Percentiles rank a stretch among this genome's conserved stretches.
Conservation (phyloP, 2,888 invertebrate genomes). For the Cantharis nigra region DNA sequence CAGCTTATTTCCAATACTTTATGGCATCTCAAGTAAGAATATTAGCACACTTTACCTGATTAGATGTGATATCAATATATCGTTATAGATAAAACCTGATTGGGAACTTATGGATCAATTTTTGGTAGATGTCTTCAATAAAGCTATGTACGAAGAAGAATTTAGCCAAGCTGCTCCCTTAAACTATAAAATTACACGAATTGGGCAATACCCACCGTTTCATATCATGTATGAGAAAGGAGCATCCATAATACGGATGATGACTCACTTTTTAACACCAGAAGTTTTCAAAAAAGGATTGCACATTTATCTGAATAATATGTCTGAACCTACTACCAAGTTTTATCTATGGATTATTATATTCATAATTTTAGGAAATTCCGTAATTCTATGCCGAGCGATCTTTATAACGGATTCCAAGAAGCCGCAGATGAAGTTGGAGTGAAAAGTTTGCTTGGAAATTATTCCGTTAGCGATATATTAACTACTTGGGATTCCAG, state of each 20-base stretch:
- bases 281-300: slow-evolving; percentile 8
- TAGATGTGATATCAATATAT: not conserved
- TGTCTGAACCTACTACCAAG: not conserved
- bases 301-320: slow-evolving; percentile 5
- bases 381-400: slow-evolving; percentile 38
- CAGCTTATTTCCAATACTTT: slow-evolving; percentile 58
- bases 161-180: slow-evolving; percentile 40
- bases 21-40: slow-evolving; percentile 40
- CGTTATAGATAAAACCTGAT: slow-evolving; percentile 40
- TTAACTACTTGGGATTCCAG: slow-evolving; percentile 19
- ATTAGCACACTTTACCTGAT: not conserved
- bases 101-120: slow-evolving; percentile 56
- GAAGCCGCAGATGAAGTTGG: slow-evolving; percentile 26
- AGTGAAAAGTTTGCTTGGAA: not conserved
- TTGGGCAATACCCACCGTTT: slow-evolving; percentile 57
- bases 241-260: slow-evolving; percentile 14
- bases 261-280: slow-evolving; percentile 12
- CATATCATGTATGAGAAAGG: slow-evolving; percentile 17
- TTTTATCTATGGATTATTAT: not conserved
- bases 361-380: slow-evolving; percentile 26
- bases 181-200: slow-evolving; percentile 60
- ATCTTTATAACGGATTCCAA: slow-evolving; percentile 46
- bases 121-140: slow-evolving; percentile 50
- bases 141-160: slow-evolving; percentile 48
- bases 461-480: not conserved